Evolutionary conservation across 2,888 invertebrate species (phyloP), one percentile per base, ranked within the genome.

Genomic region (Chydorus sphaericus): DNA sequence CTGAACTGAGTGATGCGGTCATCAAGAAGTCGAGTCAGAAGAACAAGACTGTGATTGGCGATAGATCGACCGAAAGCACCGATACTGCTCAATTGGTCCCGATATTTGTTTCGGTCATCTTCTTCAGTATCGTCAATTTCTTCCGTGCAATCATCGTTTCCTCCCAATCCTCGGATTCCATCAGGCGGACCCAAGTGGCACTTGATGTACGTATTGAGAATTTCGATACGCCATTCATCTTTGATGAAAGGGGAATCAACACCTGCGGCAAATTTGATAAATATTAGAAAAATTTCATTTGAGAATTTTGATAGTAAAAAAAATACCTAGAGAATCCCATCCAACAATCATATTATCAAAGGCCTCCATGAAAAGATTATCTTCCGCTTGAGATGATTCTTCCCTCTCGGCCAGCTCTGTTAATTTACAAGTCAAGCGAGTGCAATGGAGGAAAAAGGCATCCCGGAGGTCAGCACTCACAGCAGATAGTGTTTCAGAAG

Each of bases 181-280:
- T 88, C 84, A 0, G 91, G 91, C 0, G 87, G 81, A 7, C 84
- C 81, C 59, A 92, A 71, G 68, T 89, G 83, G 64, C 81, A 82
- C 64, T 83, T 81, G 48, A 91, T 69, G 66, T 87, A 91, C 3
- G 80, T 80, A 67, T 85, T 83, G 67, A 90, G 88, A 60, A 90
- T 79, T 67, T 79, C 72, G 11, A 69, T 67, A 6, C 73, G 71
- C 62, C 23, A 62, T 62, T 54, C 59, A 58, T 48, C 70, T 64
- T 33, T 74, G 71, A 44, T 68, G 70, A 11, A 81, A 64, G 44
- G 83, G 68, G 48, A 74, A 71, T 48, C 77, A 71, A 83, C 85
- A 85, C 0, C 80, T 44, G 8, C n/a, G 20, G 18, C 39, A 11
- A 33, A 33, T 33, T 33, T 11, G n/a, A 33, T 11, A 33, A 33